Evolutionary conservation across 92 coral and sea anemone genomes (phyloP).

Genomic region (Anthopleura xanthogrammica): DNA sequence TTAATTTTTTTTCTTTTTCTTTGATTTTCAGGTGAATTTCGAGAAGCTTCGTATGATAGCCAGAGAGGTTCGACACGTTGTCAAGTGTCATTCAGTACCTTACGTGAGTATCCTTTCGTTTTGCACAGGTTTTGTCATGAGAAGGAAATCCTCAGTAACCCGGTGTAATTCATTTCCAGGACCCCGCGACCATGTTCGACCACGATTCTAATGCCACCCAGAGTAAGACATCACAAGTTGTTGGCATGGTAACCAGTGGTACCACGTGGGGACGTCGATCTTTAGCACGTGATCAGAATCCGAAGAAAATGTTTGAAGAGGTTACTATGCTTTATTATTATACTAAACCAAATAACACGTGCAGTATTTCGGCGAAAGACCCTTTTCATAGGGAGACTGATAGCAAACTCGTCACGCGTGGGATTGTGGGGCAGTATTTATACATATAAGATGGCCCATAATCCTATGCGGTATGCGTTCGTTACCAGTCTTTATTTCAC

Average conservation of each 20-base stretch:
- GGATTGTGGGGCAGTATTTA: not conserved
- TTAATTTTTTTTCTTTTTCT: not conserved
- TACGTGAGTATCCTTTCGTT: slow-evolving; percentile 62
- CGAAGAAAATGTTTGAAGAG: slow-evolving; percentile 95
- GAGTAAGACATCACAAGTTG: slow-evolving; percentile 83
- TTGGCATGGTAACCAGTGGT: slow-evolving; percentile 86
- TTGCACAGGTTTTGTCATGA: no score
- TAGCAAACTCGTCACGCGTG: not conserved
- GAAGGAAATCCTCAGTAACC: not conserved
- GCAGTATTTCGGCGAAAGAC: not conserved
- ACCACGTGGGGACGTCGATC: slow-evolving; percentile 82
- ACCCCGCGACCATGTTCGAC: slow-evolving; percentile 88
- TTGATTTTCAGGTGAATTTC: slow-evolving; percentile 72
- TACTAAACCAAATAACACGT: no score
- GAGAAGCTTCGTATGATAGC: slow-evolving; percentile 97
- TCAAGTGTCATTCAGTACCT: slow-evolving; percentile 85
- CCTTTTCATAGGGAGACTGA: not conserved
- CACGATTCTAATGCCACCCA: slow-evolving; percentile 78
- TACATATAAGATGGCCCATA: no score
- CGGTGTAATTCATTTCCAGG: slow-evolving; percentile 37
- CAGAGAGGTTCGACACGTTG: slow-evolving; percentile 87
- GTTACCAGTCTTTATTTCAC: no score
- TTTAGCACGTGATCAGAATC: slow-evolving; percentile 74
- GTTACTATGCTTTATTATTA: slow-evolving; percentile 36
- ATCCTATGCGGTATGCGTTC: no score